Percentiles rank a stretch among this genome's conserved stretches.
Evolutionary conservation across 2,888 invertebrate species (phyloP).

Genomic region (Horisme vitalbata): DNA sequence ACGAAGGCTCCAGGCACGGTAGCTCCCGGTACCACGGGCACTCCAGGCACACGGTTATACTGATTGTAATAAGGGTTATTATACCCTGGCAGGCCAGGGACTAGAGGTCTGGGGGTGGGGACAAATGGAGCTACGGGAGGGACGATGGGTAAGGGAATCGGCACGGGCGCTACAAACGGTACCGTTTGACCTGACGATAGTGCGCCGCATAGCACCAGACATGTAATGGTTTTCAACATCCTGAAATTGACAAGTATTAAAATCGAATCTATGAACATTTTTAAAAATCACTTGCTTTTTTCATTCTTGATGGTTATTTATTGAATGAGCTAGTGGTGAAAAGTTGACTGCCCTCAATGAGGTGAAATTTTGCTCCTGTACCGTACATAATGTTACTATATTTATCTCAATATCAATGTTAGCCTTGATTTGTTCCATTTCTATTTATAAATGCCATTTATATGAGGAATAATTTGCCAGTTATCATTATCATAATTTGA

Average conservation of each 20-base stretch:
- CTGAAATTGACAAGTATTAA: slow-evolving; percentile 37
- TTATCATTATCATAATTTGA: too few relatives aligned
- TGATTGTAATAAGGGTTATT: slow-evolving; percentile 56
- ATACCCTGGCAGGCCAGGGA: slow-evolving; percentile 36
- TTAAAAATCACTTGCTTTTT: too few relatives aligned
- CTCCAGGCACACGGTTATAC: slow-evolving; percentile 44
- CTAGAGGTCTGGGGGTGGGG: slow-evolving; percentile 35
- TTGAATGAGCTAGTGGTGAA: too few relatives aligned
- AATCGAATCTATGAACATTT: too few relatives aligned
- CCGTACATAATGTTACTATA: too few relatives aligned
- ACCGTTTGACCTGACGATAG: slow-evolving; percentile 31
- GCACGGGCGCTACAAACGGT: slow-evolving; percentile 29
- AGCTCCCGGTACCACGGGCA: slow-evolving; percentile 51
- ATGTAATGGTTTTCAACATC: slow-evolving; percentile 39
- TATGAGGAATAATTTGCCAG: too few relatives aligned
- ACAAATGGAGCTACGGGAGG: slow-evolving; percentile 26
- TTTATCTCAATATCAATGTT: too few relatives aligned
- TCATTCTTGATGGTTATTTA: too few relatives aligned
- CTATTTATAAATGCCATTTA: too few relatives aligned
- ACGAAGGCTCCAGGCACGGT: slow-evolving; percentile 59
- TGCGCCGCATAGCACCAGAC: slow-evolving; percentile 35
- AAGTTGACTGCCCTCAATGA: too few relatives aligned
- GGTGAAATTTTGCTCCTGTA: too few relatives aligned
- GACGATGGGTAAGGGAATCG: slow-evolving; percentile 29
- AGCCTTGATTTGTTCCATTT: too few relatives aligned